Evolutionary conservation across 2,797 vertebrate genomes (phyloP).

Genomic region (Rhincodon typus): DNA sequence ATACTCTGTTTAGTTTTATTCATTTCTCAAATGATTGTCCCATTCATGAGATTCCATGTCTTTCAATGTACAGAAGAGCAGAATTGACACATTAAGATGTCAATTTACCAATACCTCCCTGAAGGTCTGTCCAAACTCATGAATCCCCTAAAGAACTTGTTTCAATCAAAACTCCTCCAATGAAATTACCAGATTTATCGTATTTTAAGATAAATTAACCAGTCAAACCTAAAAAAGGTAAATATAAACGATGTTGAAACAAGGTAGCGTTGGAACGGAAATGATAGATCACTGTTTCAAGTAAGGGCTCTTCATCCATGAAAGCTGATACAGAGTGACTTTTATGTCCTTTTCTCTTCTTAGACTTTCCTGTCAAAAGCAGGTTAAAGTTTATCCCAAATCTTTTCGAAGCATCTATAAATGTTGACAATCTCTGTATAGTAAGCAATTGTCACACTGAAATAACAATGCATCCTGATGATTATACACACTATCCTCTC

Average conservation of each 20-base stretch:
- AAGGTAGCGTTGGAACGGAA: background rate
- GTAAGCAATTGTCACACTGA: background rate
- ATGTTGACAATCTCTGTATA: background rate
- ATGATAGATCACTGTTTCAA: background rate
- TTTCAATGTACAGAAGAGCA: background rate
- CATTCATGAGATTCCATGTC: background rate
- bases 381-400: background rate
- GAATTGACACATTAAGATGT: background rate
- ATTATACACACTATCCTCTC: background rate
- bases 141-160: background rate
- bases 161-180: background rate
- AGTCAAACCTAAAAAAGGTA: background rate
- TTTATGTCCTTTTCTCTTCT: background rate
- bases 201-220: background rate
- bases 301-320: background rate
- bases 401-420: background rate
- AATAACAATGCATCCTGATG: background rate
- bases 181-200: background rate
- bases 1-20: background rate
- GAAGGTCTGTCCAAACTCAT: background rate
- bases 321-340: background rate
- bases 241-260: background rate
- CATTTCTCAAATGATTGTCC: background rate
- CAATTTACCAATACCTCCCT: background rate
- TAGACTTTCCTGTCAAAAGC: background rate